Conservation (phyloP, 1,140 invertebrate species). For the Polyergus mexicanus region DNA sequence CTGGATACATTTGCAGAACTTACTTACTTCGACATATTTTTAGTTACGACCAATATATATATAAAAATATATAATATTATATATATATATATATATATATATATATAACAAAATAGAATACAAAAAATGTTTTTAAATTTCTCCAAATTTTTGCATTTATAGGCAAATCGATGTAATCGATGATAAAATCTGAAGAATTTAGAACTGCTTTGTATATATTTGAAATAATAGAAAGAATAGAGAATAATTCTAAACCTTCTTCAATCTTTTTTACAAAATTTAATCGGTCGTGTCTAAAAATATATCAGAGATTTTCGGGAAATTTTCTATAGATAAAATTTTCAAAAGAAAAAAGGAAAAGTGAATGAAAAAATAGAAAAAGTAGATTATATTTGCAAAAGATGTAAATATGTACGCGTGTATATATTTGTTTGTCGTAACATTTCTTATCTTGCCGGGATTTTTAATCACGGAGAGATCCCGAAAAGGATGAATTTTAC, state of each 20-base stretch:
- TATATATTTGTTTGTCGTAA: background rate
- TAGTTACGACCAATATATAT: background rate
- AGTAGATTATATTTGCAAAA: slow-evolving; percentile 6
- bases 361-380: background rate
- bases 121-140: background rate
- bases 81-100: background rate
- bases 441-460: background rate
- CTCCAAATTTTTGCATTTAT: background rate
- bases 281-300: slow-evolving; percentile 1
- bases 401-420: too few species aligned
- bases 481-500: background rate
- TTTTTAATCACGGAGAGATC: background rate
- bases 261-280: background rate
- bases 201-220: background rate
- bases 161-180: background rate
- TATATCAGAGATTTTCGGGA: background rate
- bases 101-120: background rate
- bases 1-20: slow-evolving; percentile 48
- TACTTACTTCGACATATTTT: slow-evolving; percentile 35
- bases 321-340: background rate
- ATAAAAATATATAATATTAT: background rate
- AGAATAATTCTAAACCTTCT: background rate
- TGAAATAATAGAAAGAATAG: background rate
- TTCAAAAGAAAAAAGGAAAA: background rate
- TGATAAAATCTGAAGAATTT: background rate